Evolutionary conservation across 2,888 invertebrate species (phyloP), one percentile per base, ranked within the genome.

Genomic region (Plebejus melissa): DNA sequence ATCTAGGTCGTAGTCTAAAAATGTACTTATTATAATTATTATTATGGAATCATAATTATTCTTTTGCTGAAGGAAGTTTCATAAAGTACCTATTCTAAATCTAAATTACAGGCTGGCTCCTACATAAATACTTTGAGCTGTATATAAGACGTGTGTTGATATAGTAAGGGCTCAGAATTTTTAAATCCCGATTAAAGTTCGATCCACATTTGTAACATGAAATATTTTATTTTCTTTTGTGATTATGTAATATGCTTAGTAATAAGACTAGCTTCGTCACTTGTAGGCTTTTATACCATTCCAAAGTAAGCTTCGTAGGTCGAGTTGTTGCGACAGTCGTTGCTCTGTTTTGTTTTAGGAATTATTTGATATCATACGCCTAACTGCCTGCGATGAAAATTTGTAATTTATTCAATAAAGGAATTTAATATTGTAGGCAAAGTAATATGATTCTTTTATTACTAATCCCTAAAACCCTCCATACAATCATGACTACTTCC

Each of bases 361-460:
- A 85, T 82, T 85, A 82, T 84, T 83, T 75, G 38, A 71, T 58
- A 58, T 72, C 84, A 84, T 75, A 75, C 22, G 75, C 57, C 83
- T 88, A 76, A 77, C 77, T 78, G 88, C 88, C 83, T 85, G 79
- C 85, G 82, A 86, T 87, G 85, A 85, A 83, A 78, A 87, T 88
- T 90, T 90, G 89, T 92, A 90, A 90, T 87, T 91, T 90, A 90
- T 90, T 89, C 88, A 91, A 88, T 91, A 91, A 92, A 91, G 83
- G 70, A 75, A 72, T 72, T 84, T 65, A 82, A 82, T 86, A 84
- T 87, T 46, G 90, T 91, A 92, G 92, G 88, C 86, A 83, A 79
- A 36, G 32, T 32, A 32, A 32, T 32, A 22, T 77, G 69, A 74
- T 16, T 75, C 75, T 77, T 74, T 75, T 78, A 76, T 75, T 69